Evolutionary conservation across 2,113 vertebrate genomes (phyloP).

Genomic region (Dromaius novaehollandiae): DNA sequence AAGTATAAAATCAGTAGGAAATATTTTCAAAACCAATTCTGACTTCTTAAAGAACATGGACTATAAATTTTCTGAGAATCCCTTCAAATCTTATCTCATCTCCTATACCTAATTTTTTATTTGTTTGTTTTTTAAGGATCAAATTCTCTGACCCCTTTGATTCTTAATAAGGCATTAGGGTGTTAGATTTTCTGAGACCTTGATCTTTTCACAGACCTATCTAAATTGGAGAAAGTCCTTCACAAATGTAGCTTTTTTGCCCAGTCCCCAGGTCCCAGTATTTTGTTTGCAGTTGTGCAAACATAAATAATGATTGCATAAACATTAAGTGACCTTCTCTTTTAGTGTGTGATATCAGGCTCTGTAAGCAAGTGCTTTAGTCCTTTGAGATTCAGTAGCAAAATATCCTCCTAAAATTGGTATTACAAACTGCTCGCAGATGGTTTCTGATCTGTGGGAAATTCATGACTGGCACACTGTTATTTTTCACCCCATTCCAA

Average conservation of each 20-base stretch:
- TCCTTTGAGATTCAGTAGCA: not conserved
- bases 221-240: not conserved
- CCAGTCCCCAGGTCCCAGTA: not conserved
- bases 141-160: not conserved
- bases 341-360: not conserved
- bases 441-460: not conserved
- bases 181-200: not conserved
- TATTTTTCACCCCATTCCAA: constrained; percentile 27
- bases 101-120: not conserved
- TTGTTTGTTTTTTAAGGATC: not conserved
- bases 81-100: not conserved
- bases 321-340: not conserved
- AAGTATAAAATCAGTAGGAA: not conserved
- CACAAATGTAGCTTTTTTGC: not conserved
- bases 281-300: not conserved
- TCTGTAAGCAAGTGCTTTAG: not conserved
- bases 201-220: not conserved
- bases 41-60: not conserved
- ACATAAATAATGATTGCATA: not conserved
- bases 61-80: fast-evolving
- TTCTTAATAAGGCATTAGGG: not conserved
- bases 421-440: not conserved
- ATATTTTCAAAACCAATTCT: not conserved
- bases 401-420: not conserved
- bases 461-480: not conserved